Conservation (phyloP, 2,113 vertebrate species). For the Recurvirostra avosetta region DNA sequence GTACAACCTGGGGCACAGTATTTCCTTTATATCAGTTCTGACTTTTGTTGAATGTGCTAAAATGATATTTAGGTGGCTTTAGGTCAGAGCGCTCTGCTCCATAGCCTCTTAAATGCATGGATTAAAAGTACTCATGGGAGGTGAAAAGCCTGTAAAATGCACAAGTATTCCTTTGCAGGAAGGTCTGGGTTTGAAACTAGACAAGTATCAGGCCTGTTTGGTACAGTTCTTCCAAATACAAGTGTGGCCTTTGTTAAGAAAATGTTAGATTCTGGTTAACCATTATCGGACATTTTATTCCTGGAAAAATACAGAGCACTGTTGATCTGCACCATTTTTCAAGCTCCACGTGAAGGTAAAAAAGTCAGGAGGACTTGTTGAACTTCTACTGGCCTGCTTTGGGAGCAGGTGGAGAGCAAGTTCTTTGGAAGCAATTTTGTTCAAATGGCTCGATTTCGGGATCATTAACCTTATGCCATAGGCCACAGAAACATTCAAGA, state of each 20-base stretch:
- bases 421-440: not conserved
- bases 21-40: not conserved
- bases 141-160: not conserved
- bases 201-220: not conserved
- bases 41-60: not conserved
- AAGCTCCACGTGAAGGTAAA: not conserved
- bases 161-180: not conserved
- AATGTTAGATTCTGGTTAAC: not conserved
- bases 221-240: not conserved
- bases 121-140: not conserved
- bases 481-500: not conserved
- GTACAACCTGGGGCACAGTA: not conserved
- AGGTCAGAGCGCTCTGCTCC: not conserved
- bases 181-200: not conserved
- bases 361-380: not conserved
- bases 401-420: not conserved
- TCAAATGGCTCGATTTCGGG: not conserved
- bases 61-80: not conserved
- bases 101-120: not conserved
- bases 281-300: not conserved
- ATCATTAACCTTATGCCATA: not conserved
- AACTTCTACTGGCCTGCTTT: not conserved
- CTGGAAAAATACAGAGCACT: not conserved
- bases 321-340: not conserved
- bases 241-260: not conserved